These are phyloP conservation scores for Drosophila aff. DNA, from an alignment of 1,140 invertebrate species.

Conservation along the genomic window DNA sequence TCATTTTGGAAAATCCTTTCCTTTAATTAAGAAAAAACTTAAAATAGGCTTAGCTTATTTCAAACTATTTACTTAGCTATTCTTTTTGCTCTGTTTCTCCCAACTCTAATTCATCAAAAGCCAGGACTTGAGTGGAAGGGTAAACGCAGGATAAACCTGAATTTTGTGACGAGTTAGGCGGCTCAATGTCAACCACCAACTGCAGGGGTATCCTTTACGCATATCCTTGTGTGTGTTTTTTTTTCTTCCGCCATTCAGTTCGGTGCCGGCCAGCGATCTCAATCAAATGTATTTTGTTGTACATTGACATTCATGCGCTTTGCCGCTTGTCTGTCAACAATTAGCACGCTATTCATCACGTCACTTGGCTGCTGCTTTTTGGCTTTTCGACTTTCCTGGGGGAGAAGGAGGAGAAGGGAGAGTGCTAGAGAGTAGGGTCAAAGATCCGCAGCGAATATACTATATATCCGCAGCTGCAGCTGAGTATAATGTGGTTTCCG, in stretches of 20 bases:
- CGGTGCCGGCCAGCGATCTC: conserved; percentile 57
- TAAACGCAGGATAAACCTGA: conserved; percentile 59
- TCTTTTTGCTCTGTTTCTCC: neutral
- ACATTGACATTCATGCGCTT: conserved; percentile 76
- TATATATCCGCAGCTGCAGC: conserved; percentile 14
- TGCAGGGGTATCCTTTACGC: conserved; percentile 54
- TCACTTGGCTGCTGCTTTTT: conserved; percentile 57
- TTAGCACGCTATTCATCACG: conserved; percentile 85
- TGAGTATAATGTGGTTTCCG: conserved; percentile 49
- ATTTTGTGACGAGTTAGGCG: conserved; percentile 70
- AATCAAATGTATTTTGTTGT: conserved; percentile 74
- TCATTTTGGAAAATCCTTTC: neutral
- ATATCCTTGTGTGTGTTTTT: conserved; percentile 19
- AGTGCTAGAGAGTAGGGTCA: conserved; percentile 24
- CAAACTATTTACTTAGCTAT: neutral
- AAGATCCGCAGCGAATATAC: conserved; percentile 26
- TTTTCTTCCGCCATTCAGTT: neutral
- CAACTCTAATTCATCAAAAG: conserved; percentile 4
- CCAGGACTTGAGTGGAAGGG: conserved; percentile 33
- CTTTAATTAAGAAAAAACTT: neutral
- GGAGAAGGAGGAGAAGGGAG: neutral
- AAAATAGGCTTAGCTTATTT: neutral
- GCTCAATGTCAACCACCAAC: conserved; percentile 71
- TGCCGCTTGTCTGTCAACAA: conserved; percentile 82
- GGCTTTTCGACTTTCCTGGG: conserved; percentile 22